Evolutionary conservation across 2,113 vertebrate species (phyloP), one percentile per base, ranked within the genome.

Genomic region (Ariopsis seemanni): DNA sequence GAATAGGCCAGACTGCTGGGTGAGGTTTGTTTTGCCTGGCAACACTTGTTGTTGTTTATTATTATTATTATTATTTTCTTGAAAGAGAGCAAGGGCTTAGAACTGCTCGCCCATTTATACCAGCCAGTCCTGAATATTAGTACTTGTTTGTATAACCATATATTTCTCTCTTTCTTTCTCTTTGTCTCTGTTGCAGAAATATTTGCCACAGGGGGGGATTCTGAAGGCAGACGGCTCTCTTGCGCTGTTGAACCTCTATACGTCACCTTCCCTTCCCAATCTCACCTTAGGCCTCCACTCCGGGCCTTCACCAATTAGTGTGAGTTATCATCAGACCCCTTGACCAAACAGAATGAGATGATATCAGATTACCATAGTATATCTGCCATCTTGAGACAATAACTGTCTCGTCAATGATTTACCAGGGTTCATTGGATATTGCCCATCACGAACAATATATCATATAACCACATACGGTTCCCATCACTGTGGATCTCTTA

Each of bases 251-350:
- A 99, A 96, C 93, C 94, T 99, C 82, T 99, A 99, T 93, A 98
- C 98, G 0, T 99, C 98, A 87, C 97, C 98, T 62, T 99, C 98
- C 89, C 94, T 99, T 91, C 98, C 98, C 90, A 99, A 99, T 92
- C 99, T 99, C 90, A 97, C 97, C 83, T 92, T 99, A 93, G 97
- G 97, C 86, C 96, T 99, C 89, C 96, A 97, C 17, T 95, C 96
- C 83, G 94, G 96, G 50, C 94, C 97, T 82, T 92, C 97, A 5
- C 96, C 96, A 85, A 95, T 99, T 88, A 97, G 90, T 20, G 98
- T 99, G 95, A 98, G 98, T 97, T 90, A 11, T 48, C 22, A 20
- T 67, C 48, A 15, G 4, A 65, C 53, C 18, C 55, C 34, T 22
- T 1, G 10, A 7, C 4, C 25, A n/a, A 77, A n/a, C 12, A n/a